These are phyloP conservation scores for Heliconius congener DNA, from an alignment of 1,140 invertebrate genomes.

Conservation along the genomic window DNA sequence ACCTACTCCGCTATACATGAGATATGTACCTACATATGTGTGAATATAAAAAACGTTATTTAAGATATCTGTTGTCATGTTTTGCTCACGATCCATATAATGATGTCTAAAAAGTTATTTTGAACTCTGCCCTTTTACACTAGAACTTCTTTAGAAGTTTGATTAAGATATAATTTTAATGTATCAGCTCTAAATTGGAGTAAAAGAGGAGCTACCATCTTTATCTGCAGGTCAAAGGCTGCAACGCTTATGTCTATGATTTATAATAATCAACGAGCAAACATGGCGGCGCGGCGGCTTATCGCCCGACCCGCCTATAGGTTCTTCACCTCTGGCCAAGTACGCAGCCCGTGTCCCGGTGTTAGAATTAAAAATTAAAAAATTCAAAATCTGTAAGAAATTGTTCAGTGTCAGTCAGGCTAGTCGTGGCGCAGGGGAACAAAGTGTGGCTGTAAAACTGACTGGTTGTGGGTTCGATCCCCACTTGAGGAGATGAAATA, in stretches of 20 bases:
- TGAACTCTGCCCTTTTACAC: background rate
- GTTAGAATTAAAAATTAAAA: background rate
- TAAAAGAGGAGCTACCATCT: conserved; percentile 42
- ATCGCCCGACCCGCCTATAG: conserved; percentile 59
- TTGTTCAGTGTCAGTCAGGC: no score
- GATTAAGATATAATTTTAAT: background rate
- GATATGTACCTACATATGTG: no score
- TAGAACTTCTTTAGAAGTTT: background rate
- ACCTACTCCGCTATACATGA: no score
- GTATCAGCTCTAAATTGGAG: background rate
- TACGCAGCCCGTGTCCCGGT: conserved; percentile 44
- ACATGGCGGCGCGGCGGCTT: conserved; percentile 54
- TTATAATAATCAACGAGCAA: conserved; percentile 66
- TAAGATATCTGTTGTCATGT: no score
- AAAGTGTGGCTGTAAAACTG: no score
- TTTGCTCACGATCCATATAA: background rate
- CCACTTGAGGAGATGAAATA: no score
- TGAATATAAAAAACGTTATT: no score
- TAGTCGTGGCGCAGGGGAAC: no score
- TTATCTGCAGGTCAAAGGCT: conserved; percentile 64
- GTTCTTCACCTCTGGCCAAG: conserved; percentile 64
- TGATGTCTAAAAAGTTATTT: background rate
- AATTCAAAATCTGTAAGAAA: no score
- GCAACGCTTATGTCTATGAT: conserved; percentile 59
- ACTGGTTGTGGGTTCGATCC: no score